Conservation (phyloP, 2,797 vertebrate species). For the Gymnocypris eckloni region DNA sequence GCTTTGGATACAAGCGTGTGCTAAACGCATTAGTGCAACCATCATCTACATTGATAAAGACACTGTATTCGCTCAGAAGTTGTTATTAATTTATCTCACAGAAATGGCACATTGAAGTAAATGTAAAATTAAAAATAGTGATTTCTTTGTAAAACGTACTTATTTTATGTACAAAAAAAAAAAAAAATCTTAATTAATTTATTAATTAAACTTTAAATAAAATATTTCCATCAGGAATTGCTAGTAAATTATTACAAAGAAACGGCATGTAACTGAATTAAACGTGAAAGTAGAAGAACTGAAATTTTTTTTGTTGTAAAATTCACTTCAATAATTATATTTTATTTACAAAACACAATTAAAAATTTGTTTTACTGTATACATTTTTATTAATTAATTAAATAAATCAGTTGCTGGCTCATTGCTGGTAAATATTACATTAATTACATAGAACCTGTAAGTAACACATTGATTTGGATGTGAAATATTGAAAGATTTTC, state of each 20-base stretch:
- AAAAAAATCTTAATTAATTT: no score
- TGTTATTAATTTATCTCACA: not conserved
- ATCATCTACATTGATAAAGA: not conserved
- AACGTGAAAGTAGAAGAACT: no score
- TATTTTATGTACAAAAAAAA: no score
- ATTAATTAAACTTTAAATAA: not conserved
- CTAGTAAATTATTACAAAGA: no score
- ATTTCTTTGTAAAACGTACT: not conserved
- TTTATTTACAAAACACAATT: no score
- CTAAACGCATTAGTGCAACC: not conserved
- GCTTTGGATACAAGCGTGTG: not conserved
- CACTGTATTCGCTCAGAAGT: not conserved
- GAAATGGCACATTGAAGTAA: not conserved
- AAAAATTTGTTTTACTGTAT: not conserved
- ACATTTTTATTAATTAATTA: not conserved
- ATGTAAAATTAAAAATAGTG: no score
- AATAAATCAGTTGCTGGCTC: not conserved
- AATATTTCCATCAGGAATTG: not conserved
- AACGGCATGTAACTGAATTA: no score
- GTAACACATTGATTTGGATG: not conserved
- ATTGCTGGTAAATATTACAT: not conserved
- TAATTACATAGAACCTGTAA: not conserved
- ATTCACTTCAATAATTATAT: no score
- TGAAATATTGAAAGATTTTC: not conserved
- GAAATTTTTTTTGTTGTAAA: no score